A percentile compares a stretch with the other conserved stretches of the same genome.
These are phyloP conservation scores for Drosophila eohydei DNA, from an alignment of 2,888 invertebrate genomes.

Conservation along the genomic window DNA sequence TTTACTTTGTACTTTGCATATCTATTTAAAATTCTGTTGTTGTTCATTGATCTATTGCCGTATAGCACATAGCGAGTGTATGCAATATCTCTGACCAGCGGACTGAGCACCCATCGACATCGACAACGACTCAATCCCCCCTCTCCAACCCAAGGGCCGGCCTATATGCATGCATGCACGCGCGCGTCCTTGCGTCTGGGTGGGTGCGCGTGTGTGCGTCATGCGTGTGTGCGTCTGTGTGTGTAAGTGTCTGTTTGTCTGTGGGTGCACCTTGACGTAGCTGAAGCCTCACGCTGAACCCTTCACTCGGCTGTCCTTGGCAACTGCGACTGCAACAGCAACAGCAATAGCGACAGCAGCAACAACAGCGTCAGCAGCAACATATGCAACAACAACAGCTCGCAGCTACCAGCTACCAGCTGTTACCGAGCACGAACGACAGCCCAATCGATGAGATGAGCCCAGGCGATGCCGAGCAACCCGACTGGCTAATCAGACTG, in stretches of 20 bases:
- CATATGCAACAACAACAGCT: background rate
- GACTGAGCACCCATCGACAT: conserved; percentile 31
- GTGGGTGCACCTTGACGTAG: conserved; percentile 40
- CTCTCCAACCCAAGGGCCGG: conserved; percentile 22
- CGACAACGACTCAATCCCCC: conserved; percentile 28
- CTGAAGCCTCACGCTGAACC: conserved; percentile 20
- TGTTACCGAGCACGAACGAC: background rate
- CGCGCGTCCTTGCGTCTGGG: background rate
- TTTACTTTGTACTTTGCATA: conserved; percentile 43
- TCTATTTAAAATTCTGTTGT: conserved; percentile 73
- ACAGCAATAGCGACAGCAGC: background rate
- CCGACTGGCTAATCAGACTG: conserved; percentile 2
- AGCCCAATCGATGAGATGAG: conserved; percentile 13
- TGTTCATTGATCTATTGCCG: conserved; percentile 81
- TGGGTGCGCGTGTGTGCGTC: background rate
- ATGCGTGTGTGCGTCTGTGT: background rate
- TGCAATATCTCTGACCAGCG: conserved; percentile 53
- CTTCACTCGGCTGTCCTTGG: conserved; percentile 43
- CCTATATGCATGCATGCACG: conserved; percentile 6
- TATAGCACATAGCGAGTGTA: conserved; percentile 60
- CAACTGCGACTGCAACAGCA: conserved; percentile 13
- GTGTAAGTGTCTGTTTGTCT: conserved; percentile 14
- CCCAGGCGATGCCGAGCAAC: background rate
- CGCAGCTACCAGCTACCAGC: background rate
- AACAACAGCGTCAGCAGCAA: background rate